Evolutionary conservation across 2,888 invertebrate species (phyloP).

Genomic region (Anoncus sp.): DNA sequence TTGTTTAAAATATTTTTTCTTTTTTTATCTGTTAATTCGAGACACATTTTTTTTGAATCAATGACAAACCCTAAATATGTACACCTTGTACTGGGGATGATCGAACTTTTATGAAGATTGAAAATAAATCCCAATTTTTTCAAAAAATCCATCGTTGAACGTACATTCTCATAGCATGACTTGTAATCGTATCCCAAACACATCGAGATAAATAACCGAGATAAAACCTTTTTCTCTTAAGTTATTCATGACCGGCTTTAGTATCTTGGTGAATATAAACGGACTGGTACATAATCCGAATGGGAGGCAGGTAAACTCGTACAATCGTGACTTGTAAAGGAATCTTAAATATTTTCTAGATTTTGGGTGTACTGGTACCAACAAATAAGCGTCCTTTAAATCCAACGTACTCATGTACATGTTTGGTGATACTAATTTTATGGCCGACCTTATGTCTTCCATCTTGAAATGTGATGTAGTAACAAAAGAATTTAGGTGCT

Average conservation of each 20-base stretch:
- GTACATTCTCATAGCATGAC: background rate
- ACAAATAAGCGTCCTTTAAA: constrained; percentile 36
- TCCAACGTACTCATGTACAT: background rate
- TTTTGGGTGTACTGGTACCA: background rate
- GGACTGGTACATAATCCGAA: constrained; percentile 1
- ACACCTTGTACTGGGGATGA: constrained; percentile 10
- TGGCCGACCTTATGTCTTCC: constrained; percentile 65
- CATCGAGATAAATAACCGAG: constrained; percentile 6
- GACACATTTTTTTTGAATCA: background rate
- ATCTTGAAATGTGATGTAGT: constrained; percentile 67
- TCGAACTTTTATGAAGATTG: constrained; percentile 23
- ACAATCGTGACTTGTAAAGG: background rate
- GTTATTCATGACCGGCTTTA: constrained; percentile 1
- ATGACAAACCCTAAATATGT: constrained; percentile 21
- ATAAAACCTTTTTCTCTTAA: constrained; percentile 1
- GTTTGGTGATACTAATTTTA: background rate
- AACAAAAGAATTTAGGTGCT: constrained; percentile 66
- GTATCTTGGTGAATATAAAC: constrained; percentile 32
- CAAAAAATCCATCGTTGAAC: constrained; percentile 4
- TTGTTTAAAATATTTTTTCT: background rate
- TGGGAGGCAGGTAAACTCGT: constrained; percentile 23
- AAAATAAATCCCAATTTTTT: constrained; percentile 10
- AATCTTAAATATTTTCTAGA: constrained; percentile 23
- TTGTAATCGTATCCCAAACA: no score
- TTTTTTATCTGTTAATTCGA: constrained; percentile 31